Percentiles rank a stretch among this genome's conserved stretches.
phyloP scores from a whole-genome alignment of 2,797 vertebrate species.

The Pseudochirops corinnae region DNA sequence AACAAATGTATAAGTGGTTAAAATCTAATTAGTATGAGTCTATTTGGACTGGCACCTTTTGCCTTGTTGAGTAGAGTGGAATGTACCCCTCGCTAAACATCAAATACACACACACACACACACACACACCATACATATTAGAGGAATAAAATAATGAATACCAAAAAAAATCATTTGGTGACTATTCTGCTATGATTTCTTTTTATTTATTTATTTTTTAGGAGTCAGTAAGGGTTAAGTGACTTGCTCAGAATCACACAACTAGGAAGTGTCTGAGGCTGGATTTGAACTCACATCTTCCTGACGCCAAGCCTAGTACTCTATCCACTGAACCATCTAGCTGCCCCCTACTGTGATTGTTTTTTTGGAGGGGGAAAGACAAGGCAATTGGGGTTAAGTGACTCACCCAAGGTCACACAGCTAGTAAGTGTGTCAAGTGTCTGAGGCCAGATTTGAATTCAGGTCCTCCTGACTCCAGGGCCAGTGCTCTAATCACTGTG shows the following conservation, averaged over 20 bases:
- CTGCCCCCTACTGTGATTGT: background rate
- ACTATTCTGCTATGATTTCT: background rate
- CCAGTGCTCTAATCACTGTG: too few species aligned
- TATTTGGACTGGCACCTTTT: background rate
- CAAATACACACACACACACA: too few species aligned
- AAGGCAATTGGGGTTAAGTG: too few species aligned
- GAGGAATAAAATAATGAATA: background rate
- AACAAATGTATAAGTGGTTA: background rate
- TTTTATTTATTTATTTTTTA: background rate
- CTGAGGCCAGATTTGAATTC: too few species aligned
- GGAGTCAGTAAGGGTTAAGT: background rate
- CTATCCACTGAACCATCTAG: constrained; percentile 25
- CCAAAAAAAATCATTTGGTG: background rate
- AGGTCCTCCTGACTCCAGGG: too few species aligned
- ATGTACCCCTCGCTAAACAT: background rate
- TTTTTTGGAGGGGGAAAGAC: too few species aligned
- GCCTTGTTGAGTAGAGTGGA: background rate
- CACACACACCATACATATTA: background rate
- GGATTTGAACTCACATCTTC: background rate
- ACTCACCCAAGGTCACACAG: too few species aligned
- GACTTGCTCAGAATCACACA: background rate
- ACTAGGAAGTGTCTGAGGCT: background rate
- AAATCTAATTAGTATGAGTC: background rate
- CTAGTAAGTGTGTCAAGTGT: too few species aligned
- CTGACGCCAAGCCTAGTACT: background rate